These are phyloP conservation scores for Loriculus beryllinus DNA, from an alignment of 2,797 vertebrate genomes.

Conservation along the genomic window DNA sequence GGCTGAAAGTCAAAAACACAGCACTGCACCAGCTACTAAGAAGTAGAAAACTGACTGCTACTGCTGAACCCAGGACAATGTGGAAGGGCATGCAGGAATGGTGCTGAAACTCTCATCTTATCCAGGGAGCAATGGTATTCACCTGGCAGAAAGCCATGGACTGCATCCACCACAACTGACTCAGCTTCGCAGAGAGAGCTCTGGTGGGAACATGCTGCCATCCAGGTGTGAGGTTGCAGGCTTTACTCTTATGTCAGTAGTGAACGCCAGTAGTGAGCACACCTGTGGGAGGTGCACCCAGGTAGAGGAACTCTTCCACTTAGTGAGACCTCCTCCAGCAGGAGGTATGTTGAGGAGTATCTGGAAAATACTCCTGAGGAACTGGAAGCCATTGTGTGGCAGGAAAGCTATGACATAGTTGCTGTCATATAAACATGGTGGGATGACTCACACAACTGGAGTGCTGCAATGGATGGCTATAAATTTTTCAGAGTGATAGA, in stretches of 20 bases:
- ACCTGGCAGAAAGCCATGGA: not conserved
- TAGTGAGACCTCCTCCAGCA: not conserved
- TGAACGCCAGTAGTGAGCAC: not conserved
- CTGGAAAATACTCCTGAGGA: not conserved
- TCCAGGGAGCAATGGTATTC: not conserved
- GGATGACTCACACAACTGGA: not conserved
- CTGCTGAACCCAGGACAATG: no score
- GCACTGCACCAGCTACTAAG: no score
- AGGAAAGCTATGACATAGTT: not conserved
- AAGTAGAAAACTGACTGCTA: no score
- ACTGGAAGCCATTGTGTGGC: not conserved
- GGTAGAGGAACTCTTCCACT: not conserved
- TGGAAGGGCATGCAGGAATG: accelerated
- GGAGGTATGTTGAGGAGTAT: no score
- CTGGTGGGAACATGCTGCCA: not conserved
- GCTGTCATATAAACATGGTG: not conserved
- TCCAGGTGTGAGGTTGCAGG: not conserved
- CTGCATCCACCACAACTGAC: not conserved
- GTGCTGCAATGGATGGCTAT: not conserved
- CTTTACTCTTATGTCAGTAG: not conserved
- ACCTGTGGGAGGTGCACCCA: not conserved
- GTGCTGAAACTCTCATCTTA: not conserved
- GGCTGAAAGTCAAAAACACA: no score
- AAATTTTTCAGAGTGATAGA: not conserved
- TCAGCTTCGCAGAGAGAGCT: no score